Percentiles rank a stretch among this genome's conserved stretches.
Evolutionary conservation across 1,140 invertebrate genomes (phyloP).

Genomic region (Helicoverpa zea): DNA sequence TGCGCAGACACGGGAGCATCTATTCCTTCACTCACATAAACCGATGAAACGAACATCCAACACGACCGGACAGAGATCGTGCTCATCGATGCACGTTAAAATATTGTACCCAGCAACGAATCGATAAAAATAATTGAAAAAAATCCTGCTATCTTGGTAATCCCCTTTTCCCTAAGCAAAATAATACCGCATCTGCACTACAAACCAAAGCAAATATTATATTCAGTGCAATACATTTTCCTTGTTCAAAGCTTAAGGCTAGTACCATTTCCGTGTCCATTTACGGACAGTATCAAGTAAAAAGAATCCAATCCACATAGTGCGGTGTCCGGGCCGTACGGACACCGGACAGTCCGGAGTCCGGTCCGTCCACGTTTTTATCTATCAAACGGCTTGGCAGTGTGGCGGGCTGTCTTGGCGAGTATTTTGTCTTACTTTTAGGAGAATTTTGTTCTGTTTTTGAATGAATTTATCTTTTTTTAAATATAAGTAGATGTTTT

Average conservation of each 20-base stretch:
- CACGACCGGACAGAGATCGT: no score
- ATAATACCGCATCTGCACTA: neutral
- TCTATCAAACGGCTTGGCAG: slow-evolving; percentile 23
- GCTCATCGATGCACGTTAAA: no score
- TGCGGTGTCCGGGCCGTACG: neutral
- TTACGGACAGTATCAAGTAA: neutral
- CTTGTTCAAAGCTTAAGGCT: neutral
- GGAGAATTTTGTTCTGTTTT: neutral
- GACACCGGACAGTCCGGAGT: neutral
- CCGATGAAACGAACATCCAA: no score
- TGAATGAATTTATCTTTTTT: no score
- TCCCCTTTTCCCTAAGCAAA: no score
- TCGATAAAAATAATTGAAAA: neutral
- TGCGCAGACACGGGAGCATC: no score
- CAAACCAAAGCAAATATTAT: neutral
- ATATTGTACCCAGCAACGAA: no score
- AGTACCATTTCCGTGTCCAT: slow-evolving; percentile 15
- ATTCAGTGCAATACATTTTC: slow-evolving; percentile 15
- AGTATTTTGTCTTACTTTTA: neutral
- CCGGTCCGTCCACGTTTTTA: neutral
- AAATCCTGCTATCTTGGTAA: neutral
- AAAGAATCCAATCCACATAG: slow-evolving; percentile 13
- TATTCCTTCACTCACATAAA: no score
- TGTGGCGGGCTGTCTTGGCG: neutral
- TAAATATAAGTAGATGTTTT: no score